These are phyloP conservation scores for Amphiduros pacificus DNA, from an alignment of 2,888 invertebrate genomes.

Conservation along the genomic window DNA sequence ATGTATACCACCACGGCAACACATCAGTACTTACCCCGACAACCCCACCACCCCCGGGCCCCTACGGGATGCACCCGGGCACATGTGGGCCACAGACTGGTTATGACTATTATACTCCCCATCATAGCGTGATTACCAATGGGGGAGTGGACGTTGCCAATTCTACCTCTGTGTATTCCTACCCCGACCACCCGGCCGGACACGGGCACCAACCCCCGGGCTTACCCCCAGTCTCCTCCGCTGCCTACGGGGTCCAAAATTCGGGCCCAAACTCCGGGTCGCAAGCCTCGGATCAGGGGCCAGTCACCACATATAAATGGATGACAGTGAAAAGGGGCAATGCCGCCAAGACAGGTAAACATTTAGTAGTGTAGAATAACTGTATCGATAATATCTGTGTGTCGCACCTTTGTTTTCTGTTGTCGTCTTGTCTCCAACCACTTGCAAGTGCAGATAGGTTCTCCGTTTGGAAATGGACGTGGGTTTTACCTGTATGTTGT, in stretches of 20 bases:
- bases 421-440: no score
- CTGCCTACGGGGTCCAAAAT: conserved; percentile 9
- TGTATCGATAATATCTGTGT: no score
- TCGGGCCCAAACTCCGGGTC: not conserved
- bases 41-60: conserved; percentile 10
- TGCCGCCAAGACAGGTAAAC: conserved; percentile 67
- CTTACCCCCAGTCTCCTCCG: conserved; percentile 14
- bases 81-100: not conserved
- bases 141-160: conserved; percentile 14
- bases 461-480: no score
- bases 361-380: not conserved
- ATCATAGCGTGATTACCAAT: conserved; percentile 10
- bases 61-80: conserved; percentile 10
- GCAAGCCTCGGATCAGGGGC: conserved; percentile 17
- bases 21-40: conserved; percentile 5
- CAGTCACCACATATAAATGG: conserved; percentile 93
- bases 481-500: no score
- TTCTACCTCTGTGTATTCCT: conserved; percentile 8
- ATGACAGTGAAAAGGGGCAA: conserved; percentile 98
- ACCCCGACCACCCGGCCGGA: conserved; percentile 12
- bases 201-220: conserved; percentile 10
- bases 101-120: conserved; percentile 10
- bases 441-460: no score
- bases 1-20: conserved; percentile 5
- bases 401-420: no score